phyloP scores from a whole-genome alignment of 2,797 vertebrate genomes.

The Darevskia mixta region DNA sequence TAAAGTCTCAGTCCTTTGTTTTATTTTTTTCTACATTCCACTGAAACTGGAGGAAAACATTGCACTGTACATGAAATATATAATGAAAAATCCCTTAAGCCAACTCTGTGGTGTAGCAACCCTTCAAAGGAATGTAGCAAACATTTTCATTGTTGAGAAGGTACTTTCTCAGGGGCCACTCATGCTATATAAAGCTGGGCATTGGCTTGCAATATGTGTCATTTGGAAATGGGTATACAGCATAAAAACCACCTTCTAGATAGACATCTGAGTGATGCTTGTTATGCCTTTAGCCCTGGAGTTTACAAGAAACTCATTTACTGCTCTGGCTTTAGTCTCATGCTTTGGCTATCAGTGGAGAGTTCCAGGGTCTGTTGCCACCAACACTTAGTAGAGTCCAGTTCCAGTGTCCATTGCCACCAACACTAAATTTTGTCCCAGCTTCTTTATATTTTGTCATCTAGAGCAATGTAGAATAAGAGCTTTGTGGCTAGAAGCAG shows the following conservation, averaged over 20 bases:
- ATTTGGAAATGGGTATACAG: background rate
- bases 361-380: background rate
- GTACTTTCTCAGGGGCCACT: background rate
- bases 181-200: conserved; percentile 9
- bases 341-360: background rate
- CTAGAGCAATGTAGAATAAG: background rate
- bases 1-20: conserved; percentile 21
- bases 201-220: background rate
- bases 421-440: no score
- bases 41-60: conserved; percentile 25
- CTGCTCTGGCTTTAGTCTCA: background rate
- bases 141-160: background rate
- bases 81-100: conserved; percentile 23
- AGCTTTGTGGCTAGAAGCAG: background rate
- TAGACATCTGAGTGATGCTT: background rate
- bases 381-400: background rate
- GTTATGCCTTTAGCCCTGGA: background rate
- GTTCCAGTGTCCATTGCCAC: background rate
- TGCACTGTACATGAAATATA: conserved; percentile 11
- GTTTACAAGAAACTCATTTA: background rate
- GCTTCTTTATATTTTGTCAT: no score
- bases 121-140: conserved; percentile 20
- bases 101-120: conserved; percentile 1
- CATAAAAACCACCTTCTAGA: background rate
- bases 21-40: conserved; percentile 26